phyloP scores from a whole-genome alignment of 2,797 vertebrate species.

The Hephaestus fuliginosus region DNA sequence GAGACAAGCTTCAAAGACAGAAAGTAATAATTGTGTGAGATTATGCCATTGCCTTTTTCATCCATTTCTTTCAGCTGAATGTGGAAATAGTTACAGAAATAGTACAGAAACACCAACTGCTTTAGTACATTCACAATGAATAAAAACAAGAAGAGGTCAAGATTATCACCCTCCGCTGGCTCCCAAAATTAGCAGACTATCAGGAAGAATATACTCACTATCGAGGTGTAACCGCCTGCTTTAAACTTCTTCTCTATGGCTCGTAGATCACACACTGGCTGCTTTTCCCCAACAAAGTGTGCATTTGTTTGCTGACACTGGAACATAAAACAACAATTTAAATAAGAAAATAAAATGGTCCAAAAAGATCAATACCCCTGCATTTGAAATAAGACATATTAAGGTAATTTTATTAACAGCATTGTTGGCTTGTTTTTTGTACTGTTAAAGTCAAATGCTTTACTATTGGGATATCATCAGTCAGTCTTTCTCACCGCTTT shows the following conservation, averaged over 20 bases:
- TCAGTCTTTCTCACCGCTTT: conserved; percentile 77
- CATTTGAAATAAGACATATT: background rate
- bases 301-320: conserved; percentile 84
- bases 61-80: background rate
- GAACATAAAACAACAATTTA: conserved; percentile 27
- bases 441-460: background rate
- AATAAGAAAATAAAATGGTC: background rate
- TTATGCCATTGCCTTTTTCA: background rate
- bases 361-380: background rate
- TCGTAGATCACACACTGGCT: conserved; percentile 86
- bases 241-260: conserved; percentile 86
- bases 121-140: background rate
- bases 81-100: background rate
- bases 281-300: conserved; percentile 55
- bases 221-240: conserved; percentile 84
- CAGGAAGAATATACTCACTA: conserved; percentile 83
- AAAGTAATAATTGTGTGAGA: background rate
- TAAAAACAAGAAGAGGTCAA: conserved; percentile 1
- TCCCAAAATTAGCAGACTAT: background rate
- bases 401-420: background rate
- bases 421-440: background rate
- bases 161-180: no score
- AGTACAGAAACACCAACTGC: background rate
- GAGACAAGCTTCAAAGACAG: background rate
- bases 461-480: background rate